Evolutionary conservation across 1,140 invertebrate genomes (phyloP), one percentile per base, ranked within the genome.

Genomic region (Micrasema minimum): DNA sequence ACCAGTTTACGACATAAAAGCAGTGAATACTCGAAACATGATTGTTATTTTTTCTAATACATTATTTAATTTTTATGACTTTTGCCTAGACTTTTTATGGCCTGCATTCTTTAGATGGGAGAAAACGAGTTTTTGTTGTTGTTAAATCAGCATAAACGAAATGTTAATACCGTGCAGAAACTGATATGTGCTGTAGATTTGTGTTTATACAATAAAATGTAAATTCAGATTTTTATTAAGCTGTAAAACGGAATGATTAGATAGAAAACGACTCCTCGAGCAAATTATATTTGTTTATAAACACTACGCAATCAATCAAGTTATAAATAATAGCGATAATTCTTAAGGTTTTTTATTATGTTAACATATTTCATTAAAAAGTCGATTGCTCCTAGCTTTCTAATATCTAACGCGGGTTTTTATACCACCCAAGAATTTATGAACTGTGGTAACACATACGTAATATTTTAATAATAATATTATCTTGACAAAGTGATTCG

Each of bases 1-100:
- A 26, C 1, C 23, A 35, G 22, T 55, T 48, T 48, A 48, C 46
- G 51, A 55, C 51, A 31, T 31, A 20, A 55, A 35, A 55, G 51
- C 23, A 35, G 23, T 14, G 51, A 55, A 31, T 31, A 35, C 26
- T 20, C 9, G 9, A 22, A 43, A 43, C 41, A 16, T 43, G 18
- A 48, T 48, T 48, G 18, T 48, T 20, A 31, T 31, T 31, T 31
- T 14, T 48, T 48, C 20, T 18, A 48, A 48, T 48, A 31, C n/a
- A 35, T 55, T 35, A 55, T 55, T 55, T 55, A 5, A 26, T 53
- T 53, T 23, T 31, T 23, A 53, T 53, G 6, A 31, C 22, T 31
- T 14, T 37, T 31, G 20, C 20, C 7, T 22, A 31, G 26, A 31
- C 26, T 7, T 31, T 55, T 31, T 31, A 16, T 35, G 11, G 23